phyloP scores from a whole-genome alignment of 2,888 invertebrate genomes.

The Athalia circularis region DNA sequence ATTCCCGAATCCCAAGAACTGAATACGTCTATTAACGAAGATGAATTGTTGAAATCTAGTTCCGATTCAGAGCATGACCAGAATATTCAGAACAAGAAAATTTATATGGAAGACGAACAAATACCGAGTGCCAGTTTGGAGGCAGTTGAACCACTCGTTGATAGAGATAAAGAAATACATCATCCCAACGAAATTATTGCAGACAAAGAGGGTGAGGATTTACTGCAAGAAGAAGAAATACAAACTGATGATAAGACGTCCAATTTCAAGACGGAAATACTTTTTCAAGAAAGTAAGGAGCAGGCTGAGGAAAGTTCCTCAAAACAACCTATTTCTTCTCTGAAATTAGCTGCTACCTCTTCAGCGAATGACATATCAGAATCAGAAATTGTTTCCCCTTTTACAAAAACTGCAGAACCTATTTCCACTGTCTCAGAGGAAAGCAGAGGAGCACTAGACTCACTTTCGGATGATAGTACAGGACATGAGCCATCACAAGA shows the following conservation, averaged over 20 bases:
- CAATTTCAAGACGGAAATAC: conserved; percentile 33
- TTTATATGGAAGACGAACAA: conserved; percentile 20
- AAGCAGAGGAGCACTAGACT: background rate
- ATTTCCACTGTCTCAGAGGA: background rate
- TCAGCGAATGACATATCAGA: conserved; percentile 7
- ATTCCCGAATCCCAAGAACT: conserved; percentile 31
- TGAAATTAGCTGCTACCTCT: background rate
- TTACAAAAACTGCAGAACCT: background rate
- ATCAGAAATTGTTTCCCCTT: background rate
- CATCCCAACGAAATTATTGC: conserved; percentile 6
- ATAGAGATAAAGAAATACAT: conserved; percentile 33
- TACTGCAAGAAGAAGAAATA: conserved; percentile 35
- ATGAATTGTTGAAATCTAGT: conserved; percentile 35
- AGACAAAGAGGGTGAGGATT: background rate
- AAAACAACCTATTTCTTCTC: background rate
- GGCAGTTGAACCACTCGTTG: conserved; percentile 12
- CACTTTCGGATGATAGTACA: background rate
- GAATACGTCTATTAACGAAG: conserved; percentile 29
- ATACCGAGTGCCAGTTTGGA: conserved; percentile 41
- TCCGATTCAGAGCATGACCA: conserved; percentile 43
- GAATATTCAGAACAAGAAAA: conserved; percentile 1
- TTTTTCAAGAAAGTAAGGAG: background rate
- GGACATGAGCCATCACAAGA: background rate
- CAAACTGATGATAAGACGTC: conserved; percentile 46
- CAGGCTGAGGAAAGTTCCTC: conserved; percentile 13